These are phyloP conservation scores for Gymnocephalus cernua DNA, from an alignment of 2,113 vertebrate genomes.

Conservation along the genomic window DNA sequence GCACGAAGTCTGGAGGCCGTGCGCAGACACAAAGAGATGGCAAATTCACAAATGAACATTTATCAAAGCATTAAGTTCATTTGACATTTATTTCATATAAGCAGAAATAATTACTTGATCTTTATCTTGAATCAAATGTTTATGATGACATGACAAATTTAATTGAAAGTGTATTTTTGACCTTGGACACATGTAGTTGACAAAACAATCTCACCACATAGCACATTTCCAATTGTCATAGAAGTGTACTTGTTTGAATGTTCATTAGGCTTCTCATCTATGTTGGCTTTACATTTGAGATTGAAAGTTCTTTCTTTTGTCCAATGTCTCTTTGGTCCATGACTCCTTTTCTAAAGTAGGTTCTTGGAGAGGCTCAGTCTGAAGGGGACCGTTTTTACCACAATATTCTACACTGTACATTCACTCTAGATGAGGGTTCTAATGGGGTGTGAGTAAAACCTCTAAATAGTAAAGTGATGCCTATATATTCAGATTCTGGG, in stretches of 20 bases:
- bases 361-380: background rate
- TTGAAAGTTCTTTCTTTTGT: background rate
- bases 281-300: background rate
- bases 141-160: background rate
- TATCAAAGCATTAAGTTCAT: background rate
- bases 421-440: background rate
- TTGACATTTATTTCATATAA: background rate
- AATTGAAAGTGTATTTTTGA: background rate
- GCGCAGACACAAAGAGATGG: background rate
- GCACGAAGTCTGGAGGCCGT: background rate
- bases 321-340: background rate
- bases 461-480: background rate
- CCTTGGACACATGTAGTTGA: background rate
- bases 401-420: background rate
- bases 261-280: background rate
- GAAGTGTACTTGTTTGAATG: background rate
- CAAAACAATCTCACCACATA: background rate
- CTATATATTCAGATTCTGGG: background rate
- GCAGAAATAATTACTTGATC: background rate
- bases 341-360: background rate
- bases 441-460: background rate
- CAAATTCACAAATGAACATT: background rate
- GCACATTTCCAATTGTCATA: background rate
- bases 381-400: background rate
- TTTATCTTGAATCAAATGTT: background rate